Conservation (phyloP, 2,113 vertebrate genomes). For the Atractosteus spatula region DNA sequence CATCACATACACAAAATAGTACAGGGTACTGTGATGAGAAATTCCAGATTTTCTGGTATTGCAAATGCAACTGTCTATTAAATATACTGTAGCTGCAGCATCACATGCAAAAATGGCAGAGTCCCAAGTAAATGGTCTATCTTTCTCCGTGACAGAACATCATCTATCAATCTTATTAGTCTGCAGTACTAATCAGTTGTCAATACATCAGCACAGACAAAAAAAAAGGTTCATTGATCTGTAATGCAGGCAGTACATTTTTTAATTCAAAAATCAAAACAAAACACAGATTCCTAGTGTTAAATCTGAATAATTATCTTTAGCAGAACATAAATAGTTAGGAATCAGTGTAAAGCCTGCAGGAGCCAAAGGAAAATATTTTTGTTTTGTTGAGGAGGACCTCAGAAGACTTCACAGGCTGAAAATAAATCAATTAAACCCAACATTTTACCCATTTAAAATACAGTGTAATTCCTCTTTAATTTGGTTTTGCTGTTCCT, state of each 20-base stretch:
- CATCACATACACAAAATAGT: not conserved
- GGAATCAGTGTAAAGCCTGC: not conserved
- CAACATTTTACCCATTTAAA: not conserved
- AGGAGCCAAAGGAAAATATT: not conserved
- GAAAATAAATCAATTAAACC: not conserved
- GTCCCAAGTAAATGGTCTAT: not conserved
- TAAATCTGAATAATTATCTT: not conserved
- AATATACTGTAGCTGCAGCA: not conserved
- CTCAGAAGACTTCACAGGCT: not conserved
- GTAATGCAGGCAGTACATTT: not conserved
- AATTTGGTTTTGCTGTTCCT: too few species aligned
- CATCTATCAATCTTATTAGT: not conserved
- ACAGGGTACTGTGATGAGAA: not conserved
- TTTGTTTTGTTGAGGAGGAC: not conserved
- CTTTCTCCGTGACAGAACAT: not conserved
- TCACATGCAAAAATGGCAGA: not conserved
- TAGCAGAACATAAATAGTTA: not conserved
- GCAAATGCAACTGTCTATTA: not conserved
- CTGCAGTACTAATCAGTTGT: too few species aligned
- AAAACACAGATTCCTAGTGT: not conserved
- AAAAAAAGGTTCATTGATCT: not conserved
- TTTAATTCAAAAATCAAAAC: not conserved
- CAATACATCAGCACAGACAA: not conserved
- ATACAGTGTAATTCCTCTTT: not conserved
- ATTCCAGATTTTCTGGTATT: conserved; percentile 6